These are phyloP conservation scores for Anguilla megastoma DNA, from an alignment of 2,797 vertebrate genomes.

Conservation along the genomic window DNA sequence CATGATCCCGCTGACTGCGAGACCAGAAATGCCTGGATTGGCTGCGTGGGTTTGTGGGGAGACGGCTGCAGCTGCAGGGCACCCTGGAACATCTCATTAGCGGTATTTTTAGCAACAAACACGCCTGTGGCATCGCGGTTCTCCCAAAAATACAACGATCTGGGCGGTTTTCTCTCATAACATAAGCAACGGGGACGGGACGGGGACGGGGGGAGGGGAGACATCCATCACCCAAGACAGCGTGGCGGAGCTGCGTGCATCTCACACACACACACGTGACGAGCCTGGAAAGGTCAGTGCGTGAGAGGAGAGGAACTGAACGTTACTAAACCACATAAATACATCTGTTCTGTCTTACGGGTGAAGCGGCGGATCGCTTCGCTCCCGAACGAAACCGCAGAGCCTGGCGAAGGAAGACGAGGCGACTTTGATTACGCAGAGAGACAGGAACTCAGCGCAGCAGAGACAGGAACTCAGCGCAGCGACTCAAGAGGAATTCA, in stretches of 20 bases:
- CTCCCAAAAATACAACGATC: neutral
- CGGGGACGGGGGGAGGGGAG: neutral
- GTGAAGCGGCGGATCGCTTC: neutral
- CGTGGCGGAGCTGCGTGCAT: neutral
- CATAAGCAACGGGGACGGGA: neutral
- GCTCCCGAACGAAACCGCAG: neutral
- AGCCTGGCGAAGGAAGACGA: neutral
- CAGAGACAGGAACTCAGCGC: no score
- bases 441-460: neutral
- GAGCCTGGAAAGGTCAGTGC: neutral
- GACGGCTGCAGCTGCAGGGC: neutral
- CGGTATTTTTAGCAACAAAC: constrained; percentile 10
- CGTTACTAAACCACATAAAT: neutral
- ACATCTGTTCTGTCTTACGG: neutral
- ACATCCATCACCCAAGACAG: neutral
- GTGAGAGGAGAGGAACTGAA: neutral
- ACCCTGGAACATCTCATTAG: neutral
- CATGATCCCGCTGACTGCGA: neutral
- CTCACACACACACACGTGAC: neutral
- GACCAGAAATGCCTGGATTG: neutral
- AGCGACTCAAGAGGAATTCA: neutral
- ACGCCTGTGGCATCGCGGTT: neutral
- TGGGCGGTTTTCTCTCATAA: neutral
- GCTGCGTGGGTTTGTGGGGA: neutral
- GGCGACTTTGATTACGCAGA: no score